Conservation (phyloP, 1,140 invertebrate genomes). For the Leptinotarsa lineolata region DNA sequence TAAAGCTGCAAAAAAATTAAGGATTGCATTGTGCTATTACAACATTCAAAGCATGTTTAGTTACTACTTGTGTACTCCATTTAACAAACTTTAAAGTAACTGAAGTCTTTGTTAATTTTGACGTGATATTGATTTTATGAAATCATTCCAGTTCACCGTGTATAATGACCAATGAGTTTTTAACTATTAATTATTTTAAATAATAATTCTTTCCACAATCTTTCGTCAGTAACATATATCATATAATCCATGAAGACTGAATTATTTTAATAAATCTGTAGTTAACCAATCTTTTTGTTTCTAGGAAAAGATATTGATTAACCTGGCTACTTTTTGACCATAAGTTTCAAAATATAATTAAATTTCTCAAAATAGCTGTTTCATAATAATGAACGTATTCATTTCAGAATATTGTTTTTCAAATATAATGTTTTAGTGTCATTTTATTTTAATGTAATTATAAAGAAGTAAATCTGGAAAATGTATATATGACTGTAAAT, state of each 20-base stretch:
- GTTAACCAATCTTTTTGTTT: slow-evolving; percentile 26
- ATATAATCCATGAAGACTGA: slow-evolving; percentile 2
- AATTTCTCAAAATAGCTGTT: slow-evolving; percentile 8
- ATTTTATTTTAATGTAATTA: neutral
- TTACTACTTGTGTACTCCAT: no score
- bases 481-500: slow-evolving; percentile 6
- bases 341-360: neutral
- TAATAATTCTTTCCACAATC: no score
- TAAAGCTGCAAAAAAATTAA: no score
- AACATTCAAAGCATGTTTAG: no score
- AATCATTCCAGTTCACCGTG: no score
- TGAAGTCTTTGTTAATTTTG: no score
- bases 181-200: no score
- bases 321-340: slow-evolving; percentile 25
- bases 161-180: no score
- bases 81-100: no score
- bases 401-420: neutral
- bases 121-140: no score
- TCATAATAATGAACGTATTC: neutral
- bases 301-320: slow-evolving; percentile 29
- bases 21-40: no score
- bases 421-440: neutral
- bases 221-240: neutral
- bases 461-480: neutral
- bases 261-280: neutral